A percentile compares a stretch with the other conserved stretches of the same genome.
phyloP scores from a whole-genome alignment of 2,113 vertebrate species.

The Bubo blakistoni region DNA sequence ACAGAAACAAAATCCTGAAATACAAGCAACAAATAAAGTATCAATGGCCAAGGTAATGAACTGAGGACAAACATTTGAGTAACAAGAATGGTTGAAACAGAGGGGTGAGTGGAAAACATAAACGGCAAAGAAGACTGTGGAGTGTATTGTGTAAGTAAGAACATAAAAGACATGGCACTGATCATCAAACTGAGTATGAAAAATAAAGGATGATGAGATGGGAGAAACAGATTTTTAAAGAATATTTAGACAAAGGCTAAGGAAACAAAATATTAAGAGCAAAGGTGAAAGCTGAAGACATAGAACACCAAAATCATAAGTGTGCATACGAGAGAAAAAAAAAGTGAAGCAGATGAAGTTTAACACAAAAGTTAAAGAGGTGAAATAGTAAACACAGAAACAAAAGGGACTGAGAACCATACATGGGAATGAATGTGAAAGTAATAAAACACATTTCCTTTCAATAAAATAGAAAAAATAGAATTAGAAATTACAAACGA shows the following conservation, averaged over 20 bases:
- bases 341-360: neutral
- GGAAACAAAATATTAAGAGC: neutral
- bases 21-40: neutral
- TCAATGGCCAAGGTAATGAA: neutral
- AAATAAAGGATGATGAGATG: neutral
- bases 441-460: neutral
- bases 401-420: fast-evolving
- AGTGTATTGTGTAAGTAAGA: neutral
- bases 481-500: neutral
- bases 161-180: fast-evolving
- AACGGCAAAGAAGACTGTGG: neutral
- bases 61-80: neutral
- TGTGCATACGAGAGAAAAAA: neutral
- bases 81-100: neutral
- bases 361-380: neutral
- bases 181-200: neutral
- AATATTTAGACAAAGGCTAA: neutral
- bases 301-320: neutral
- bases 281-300: neutral
- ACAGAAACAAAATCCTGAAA: neutral
- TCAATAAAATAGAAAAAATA: neutral
- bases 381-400: neutral
- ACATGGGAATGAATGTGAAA: neutral
- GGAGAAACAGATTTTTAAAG: neutral
- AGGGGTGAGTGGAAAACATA: neutral